These are phyloP conservation scores for Phalacrocorax carbo DNA, from an alignment of 2,113 vertebrate genomes.

Conservation along the genomic window DNA sequence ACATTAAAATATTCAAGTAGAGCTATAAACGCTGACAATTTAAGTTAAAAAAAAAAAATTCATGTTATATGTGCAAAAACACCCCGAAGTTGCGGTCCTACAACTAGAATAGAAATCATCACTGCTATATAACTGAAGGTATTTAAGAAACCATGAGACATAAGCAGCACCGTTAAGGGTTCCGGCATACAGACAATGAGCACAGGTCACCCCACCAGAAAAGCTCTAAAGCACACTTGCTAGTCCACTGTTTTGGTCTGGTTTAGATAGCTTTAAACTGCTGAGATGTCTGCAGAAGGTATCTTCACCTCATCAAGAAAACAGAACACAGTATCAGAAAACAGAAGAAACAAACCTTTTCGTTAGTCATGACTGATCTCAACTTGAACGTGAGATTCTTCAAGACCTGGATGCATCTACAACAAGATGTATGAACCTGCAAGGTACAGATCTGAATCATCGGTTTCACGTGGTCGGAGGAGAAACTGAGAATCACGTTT, in stretches of 20 bases:
- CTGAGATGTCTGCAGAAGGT: not conserved
- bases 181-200: rapidly evolving
- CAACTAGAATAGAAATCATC: not conserved
- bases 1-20: not conserved
- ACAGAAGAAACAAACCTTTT: not conserved
- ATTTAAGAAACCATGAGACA: not conserved
- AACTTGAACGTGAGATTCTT: not conserved
- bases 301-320: not conserved
- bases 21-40: not conserved
- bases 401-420: not conserved
- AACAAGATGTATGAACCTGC: not conserved
- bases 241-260: not conserved
- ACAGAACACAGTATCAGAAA: not conserved
- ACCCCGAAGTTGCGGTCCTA: not conserved
- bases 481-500: not conserved
- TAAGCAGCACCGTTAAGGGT: not conserved
- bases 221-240: not conserved
- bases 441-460: not conserved
- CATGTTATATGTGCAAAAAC: not conserved
- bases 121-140: not conserved
- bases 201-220: not conserved
- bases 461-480: not conserved
- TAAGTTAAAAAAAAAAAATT: not conserved
- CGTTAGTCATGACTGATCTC: not conserved
- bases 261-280: not conserved